Evolutionary conservation across 2,113 vertebrate genomes (phyloP), one percentile per base, ranked within the genome.

Genomic region (Uria aalge): DNA sequence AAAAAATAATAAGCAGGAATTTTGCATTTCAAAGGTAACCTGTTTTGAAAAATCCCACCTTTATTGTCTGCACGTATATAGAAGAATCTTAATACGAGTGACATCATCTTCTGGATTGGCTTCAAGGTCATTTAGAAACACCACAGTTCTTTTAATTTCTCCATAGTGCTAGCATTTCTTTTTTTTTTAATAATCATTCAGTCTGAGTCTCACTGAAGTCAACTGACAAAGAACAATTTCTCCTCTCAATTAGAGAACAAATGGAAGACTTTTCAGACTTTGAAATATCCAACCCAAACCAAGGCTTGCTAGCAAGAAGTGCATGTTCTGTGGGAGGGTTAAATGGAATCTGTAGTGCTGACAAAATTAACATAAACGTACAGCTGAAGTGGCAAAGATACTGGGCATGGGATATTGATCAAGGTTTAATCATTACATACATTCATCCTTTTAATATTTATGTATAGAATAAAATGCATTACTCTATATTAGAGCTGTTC

Each of bases 111-210:
- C 63, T 92, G 41, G 41, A 57, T 18, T 88, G 47, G 6, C 30
- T 96, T 92, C 77, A 95, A 94, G 52, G 80, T 24, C 74, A 43
- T 86, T 93, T 85, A 93, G 34, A 85, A 95, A 87, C 67, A 32
- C 45, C 52, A 76, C 23, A 36, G 22, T 84, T 88, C 60, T 86
- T 81, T 92, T 40, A 63, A 83, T 68, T 80, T 95, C 60, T 79
- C 45, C 17, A 7, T 60, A 59, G 47, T 64, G 43, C 38, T 75
- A 56, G 41, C n/a, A 71, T 23, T 50, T n/a, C n/a, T n/a, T 82
- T 72, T 64, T 88, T 59, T 30, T 74, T 59, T 30, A 48, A 55
- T 78, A 63, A 66, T 80, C 21, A 71, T 67, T 91, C 67, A 84
- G 1, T 74, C 32, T 79, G 47, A 84, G 32, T 73, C 62, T 62